Base-by-base conservation (phyloP, 2,797 vertebrate genomes). In the Leucoraja ocellata region DNA sequence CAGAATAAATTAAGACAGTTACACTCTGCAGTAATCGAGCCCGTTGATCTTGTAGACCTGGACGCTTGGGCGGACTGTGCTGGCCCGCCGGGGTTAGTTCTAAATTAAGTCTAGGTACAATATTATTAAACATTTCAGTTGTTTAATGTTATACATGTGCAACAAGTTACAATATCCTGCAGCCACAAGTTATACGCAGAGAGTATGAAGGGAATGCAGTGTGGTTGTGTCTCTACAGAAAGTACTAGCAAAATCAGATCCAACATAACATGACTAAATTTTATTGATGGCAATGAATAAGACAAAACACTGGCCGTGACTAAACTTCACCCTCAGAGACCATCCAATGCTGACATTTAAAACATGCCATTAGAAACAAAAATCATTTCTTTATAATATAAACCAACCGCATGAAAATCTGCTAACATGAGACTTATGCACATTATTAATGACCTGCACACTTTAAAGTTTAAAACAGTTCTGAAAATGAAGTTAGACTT, bases 111-210 rank as follows among this genome's bases (percentile, higher is more conserved):
- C 96, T 96, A 97, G 97, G 97, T 98, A 98, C 98, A 98, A 98
- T 98, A 99, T 99, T 99, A 98, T 99, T 99, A 98, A 99, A 99
- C 97, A 97, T 98, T 97, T 97, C 97, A 95, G 97, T 97, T 96
- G 96, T 97, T 98, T 97, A 96, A 95, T 96, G 97, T 98, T 99
- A 98, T 97, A 98, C 97, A 96, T 98, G 97, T 98, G 97, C 97
- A 98, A 98, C 97, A 98, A 98, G 97, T 97, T 97, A 98, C 97
- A 98, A 97, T 97, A 95, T 96, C 98, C 97, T 97, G 98, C 97
- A 98, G 97, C 97, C 97, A 99, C 97, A 98, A 97, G 97, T 97
- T 97, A 96, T 97, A 98, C 97, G 98, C 97, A 97, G 97, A 98
- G 95, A 96, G 97, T 96, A 97, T 97, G 96, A 97, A 97, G 97